Evolutionary conservation across 2,113 vertebrate species (phyloP), one percentile per base, ranked within the genome.

Genomic region (Strix aluco): DNA sequence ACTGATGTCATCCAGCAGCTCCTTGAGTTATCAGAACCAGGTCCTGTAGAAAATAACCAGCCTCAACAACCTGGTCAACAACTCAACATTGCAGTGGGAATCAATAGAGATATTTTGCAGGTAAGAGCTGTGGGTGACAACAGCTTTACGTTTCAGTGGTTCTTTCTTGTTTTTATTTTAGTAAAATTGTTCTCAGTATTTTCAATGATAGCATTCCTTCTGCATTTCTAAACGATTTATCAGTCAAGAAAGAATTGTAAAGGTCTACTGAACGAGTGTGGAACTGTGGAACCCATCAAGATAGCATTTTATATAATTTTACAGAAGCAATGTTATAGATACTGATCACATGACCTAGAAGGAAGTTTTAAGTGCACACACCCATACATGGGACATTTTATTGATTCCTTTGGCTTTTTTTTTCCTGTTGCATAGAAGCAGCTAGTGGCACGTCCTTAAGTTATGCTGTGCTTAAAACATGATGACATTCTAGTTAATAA

Each of bases 1-100:
- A 99, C 99, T 1, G 99, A 99, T 59, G 99, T 99, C 86, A 99
- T 99, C 93, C 99, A 99, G 97, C 99, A 99, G 94, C 99, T 99
- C 59, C 97, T 99, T 52, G 99, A 99, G 94, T 98, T 99, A 62
- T 99, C 99, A 1, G 99, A 99, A 94, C 99, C 99, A 22, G 98
- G 99, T 93, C 98, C 98, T 2, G 98, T 98, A 52, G 99, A 99
- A 95, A 96, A 98, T 11, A 96, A 97, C n/a, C 99, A 98, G 52
- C 96, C 98, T 17, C 98, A 98, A 12, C 98, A 98, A 47, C 90
- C 98, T 18, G 98, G 98, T 86, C 99, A 98, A 23, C 97, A 98
- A 15, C 98, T 99, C 34, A 96, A 97, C 96, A 99, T 99, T 97
- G 98, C 99, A 18, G 98, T 99, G 49, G 98, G 99, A 74, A 98